Conservation (phyloP, 2,797 vertebrate species). For the Siniperca undulata region DNA sequence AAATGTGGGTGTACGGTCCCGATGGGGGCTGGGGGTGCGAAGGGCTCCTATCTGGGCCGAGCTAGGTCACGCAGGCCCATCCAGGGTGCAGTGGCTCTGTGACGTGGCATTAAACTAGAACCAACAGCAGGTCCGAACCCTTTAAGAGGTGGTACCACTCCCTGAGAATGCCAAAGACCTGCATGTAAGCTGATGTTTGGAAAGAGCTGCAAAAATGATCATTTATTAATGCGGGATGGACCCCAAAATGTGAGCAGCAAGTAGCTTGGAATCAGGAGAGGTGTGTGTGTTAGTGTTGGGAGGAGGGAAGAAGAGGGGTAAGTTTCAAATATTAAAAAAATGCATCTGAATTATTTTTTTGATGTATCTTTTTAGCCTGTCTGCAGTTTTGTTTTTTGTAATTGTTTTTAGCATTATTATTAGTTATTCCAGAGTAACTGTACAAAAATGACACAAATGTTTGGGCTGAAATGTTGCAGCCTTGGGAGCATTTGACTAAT, state of each 20-base stretch:
- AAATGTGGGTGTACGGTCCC: conserved; percentile 51
- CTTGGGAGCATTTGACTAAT: conserved; percentile 52
- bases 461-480: conserved; percentile 29
- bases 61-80: conserved; percentile 75
- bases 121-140: conserved; percentile 76
- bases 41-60: conserved; percentile 77
- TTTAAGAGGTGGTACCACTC: conserved; percentile 80
- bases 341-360: conserved; percentile 1
- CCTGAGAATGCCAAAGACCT: conserved; percentile 59
- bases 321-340: conserved; percentile 37
- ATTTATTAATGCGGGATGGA: conserved; percentile 59
- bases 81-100: conserved; percentile 69
- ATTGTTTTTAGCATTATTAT: conserved; percentile 25
- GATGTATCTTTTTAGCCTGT: not conserved
- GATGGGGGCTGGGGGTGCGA: conserved; percentile 63
- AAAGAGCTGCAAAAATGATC: conserved; percentile 55
- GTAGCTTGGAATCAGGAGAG: conserved; percentile 31
- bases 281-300: conserved; percentile 37
- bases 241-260: conserved; percentile 46
- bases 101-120: conserved; percentile 82
- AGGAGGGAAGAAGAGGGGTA: conserved; percentile 47
- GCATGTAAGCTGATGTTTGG: conserved; percentile 49
- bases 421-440: not conserved
- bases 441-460: conserved; percentile 17
- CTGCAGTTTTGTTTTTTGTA: not conserved